Percentiles rank a stretch among this genome's conserved stretches.
Conservation (phyloP, 2,113 vertebrate genomes). For the Haemorhous mexicanus region DNA sequence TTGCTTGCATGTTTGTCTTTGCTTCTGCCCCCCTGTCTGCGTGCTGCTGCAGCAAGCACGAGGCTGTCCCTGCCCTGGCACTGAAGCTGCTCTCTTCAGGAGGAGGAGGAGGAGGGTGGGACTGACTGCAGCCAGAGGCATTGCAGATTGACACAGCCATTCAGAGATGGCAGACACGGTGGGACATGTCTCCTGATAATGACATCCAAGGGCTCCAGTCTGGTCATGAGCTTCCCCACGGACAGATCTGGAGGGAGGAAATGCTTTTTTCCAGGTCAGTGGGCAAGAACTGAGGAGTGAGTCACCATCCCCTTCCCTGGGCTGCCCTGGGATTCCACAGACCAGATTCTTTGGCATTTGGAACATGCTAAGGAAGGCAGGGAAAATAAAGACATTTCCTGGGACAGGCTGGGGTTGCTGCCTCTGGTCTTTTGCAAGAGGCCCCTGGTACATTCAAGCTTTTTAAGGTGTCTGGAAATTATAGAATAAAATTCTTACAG, state of each 20-base stretch:
- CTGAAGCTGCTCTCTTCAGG: background rate
- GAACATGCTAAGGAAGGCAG: background rate
- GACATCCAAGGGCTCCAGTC: background rate
- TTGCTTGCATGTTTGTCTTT: background rate
- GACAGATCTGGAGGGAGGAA: background rate
- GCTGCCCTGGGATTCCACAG: background rate
- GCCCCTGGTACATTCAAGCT: background rate
- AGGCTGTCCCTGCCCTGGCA: background rate
- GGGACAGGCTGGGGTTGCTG: background rate
- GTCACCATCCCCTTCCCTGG: background rate
- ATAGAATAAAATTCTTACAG: background rate
- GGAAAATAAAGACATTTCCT: background rate
- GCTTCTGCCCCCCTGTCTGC: accelerated
- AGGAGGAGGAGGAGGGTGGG: background rate
- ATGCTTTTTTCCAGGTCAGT: background rate
- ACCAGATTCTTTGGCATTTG: background rate
- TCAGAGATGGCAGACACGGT: background rate
- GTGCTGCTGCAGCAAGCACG: accelerated
- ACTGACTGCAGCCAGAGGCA: background rate
- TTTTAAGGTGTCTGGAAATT: background rate
- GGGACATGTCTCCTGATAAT: background rate
- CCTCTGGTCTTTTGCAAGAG: background rate
- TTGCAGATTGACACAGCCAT: background rate
- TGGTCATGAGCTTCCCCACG: background rate
- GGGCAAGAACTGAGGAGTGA: background rate